Percentiles rank a stretch among this genome's conserved stretches.
phyloP scores from a whole-genome alignment of 2,888 invertebrate species.

The Malthinus flaveolus region DNA sequence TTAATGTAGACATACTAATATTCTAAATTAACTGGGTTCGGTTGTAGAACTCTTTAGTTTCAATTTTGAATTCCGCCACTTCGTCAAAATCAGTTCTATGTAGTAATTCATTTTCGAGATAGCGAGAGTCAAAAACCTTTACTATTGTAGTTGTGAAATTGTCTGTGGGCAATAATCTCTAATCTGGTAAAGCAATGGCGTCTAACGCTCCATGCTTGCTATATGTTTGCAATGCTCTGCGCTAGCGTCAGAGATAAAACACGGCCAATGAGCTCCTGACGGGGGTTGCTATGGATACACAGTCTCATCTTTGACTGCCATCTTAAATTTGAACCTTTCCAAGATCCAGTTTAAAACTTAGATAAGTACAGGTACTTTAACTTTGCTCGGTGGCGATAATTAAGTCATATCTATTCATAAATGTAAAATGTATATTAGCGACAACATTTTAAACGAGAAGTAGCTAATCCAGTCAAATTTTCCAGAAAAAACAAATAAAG shows the following conservation, averaged over 20 bases:
- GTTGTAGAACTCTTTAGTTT: too few relatives aligned
- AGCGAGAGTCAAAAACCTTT: too few relatives aligned
- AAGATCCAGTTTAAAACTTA: conserved; percentile 15
- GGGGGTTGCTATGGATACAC: conserved; percentile 49
- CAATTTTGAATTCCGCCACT: too few relatives aligned
- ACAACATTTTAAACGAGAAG: too few relatives aligned
- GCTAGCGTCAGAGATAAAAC: conserved; percentile 30
- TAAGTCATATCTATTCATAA: too few relatives aligned
- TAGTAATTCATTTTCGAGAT: too few relatives aligned
- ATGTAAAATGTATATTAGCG: too few relatives aligned
- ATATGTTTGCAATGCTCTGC: conserved; percentile 21
- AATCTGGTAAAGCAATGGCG: conserved; percentile 30
- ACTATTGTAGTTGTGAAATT: conserved; percentile 7
- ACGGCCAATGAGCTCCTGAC: conserved; percentile 46
- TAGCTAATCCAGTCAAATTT: too few relatives aligned
- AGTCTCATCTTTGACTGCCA: conserved; percentile 38
- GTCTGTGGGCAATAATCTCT: conserved; percentile 16
- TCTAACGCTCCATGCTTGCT: conserved; percentile 19
- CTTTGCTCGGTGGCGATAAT: too few relatives aligned
- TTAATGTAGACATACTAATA: not conserved
- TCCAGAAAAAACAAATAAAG: too few relatives aligned
- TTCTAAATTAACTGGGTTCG: not conserved
- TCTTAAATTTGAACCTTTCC: conserved; percentile 28
- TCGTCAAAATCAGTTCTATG: too few relatives aligned
- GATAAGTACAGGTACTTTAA: too few relatives aligned